These are phyloP conservation scores for Egretta garzetta DNA, from an alignment of 2,113 vertebrate genomes.

Conservation along the genomic window DNA sequence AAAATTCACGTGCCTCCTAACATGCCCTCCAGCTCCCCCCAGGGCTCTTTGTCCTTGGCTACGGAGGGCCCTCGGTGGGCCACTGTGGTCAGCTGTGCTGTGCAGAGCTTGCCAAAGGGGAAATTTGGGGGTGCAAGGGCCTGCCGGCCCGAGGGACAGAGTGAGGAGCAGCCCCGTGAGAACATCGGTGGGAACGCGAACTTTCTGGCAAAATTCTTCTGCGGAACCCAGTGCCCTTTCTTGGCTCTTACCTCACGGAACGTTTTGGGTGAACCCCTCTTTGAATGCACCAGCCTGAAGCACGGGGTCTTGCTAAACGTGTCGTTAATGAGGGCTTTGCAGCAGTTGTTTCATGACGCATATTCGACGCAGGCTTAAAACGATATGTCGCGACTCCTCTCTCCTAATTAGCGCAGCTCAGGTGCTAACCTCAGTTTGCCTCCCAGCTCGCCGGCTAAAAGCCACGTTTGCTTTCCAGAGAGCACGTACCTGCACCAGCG, in stretches of 20 bases:
- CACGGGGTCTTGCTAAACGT: background rate
- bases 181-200: background rate
- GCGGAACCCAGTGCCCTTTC: background rate
- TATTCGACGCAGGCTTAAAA: background rate
- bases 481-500: constrained; percentile 27
- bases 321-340: background rate
- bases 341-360: background rate
- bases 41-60: background rate
- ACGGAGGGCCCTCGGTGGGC: background rate
- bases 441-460: background rate
- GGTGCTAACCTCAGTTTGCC: background rate
- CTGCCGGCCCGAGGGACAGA: background rate
- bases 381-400: fast-evolving
- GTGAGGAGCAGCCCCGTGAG: background rate
- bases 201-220: background rate
- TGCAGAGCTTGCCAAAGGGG: background rate
- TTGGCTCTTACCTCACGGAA: background rate
- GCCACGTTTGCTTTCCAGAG: constrained; percentile 1
- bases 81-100: background rate
- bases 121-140: background rate
- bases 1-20: fast-evolving
- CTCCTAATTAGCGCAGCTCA: fast-evolving
- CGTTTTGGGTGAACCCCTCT: background rate
- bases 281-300: background rate
- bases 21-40: background rate